Conservation (phyloP, 2,888 invertebrate species). For the Platypus cylindrus region DNA sequence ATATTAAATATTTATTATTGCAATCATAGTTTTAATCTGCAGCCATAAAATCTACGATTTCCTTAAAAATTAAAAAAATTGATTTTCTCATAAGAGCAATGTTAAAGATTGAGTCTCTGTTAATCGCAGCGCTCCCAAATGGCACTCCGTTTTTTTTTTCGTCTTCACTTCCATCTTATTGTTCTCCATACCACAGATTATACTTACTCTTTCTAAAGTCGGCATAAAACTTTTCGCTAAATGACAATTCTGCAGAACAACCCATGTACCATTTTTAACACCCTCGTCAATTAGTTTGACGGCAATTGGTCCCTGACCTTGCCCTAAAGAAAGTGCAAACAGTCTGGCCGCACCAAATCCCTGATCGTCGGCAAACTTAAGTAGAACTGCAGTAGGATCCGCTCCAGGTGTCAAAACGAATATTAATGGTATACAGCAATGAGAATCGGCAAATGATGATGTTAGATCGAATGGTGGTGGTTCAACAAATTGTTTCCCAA, state of each 20-base stretch:
- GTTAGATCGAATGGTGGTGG: constrained; percentile 81
- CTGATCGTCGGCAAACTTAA: constrained; percentile 89
- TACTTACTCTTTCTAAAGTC: constrained; percentile 64
- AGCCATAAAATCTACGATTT: no score
- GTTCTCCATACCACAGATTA: no score
- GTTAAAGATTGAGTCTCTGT: no score
- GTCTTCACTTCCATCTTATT: no score
- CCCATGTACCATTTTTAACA: constrained; percentile 77
- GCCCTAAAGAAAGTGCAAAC: constrained; percentile 77
- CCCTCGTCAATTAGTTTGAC: constrained; percentile 76
- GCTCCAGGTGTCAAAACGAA: constrained; percentile 88
- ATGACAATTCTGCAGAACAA: constrained; percentile 91
- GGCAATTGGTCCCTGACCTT: constrained; percentile 88
- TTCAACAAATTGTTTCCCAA: constrained; percentile 72
- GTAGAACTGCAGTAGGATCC: constrained; percentile 78
- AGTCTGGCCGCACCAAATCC: constrained; percentile 64
- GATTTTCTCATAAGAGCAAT: no score
- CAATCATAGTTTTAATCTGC: no score
- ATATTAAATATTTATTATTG: no score
- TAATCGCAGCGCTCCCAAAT: no score
- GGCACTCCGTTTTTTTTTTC: no score
- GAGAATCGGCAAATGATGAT: constrained; percentile 76
- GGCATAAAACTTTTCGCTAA: constrained; percentile 93
- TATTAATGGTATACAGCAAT: constrained; percentile 76
- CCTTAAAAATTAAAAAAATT: no score